Evolutionary conservation across 2,113 vertebrate genomes (phyloP), one percentile per base, ranked within the genome.

Genomic region (Artemisiospiza belli): DNA sequence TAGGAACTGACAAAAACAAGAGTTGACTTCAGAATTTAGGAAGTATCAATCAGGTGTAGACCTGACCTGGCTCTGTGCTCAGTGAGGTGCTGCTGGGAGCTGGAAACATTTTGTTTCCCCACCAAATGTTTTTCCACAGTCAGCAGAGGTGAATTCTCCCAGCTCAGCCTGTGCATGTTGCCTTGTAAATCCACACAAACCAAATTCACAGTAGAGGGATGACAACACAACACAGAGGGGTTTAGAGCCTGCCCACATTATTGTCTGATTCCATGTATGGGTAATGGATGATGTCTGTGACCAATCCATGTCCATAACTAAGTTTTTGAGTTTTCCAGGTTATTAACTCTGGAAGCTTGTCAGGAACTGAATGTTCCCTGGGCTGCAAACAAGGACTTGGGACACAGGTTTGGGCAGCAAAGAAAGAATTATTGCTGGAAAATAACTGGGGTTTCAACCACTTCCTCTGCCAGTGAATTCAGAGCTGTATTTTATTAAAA

Each of bases 21-120:
- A 54, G 13, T 39, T 63, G 68, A 39, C 51, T 46, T 58, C 51
- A 62, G 79, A 27, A 12, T 58, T 90, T 77, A 46, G 67, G 68
- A 17, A 77, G 33, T 11, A 11, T 93, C 67, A 35, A 3, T 58
- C 90, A 85, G 51, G 2, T 17, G 70, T 37, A 28, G 31, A 31
- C 63, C 54, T 63, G 39, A 25, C 51, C 37, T 39, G 62, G 41
- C 51, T 58, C 12, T 35, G n/a, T 3, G 0, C 49, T 76, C 4
- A 0, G 23, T 0, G 0, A 55, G 66, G 41, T 25, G 4, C 55
- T 68, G 31, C 67, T 37, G 54, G 11, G 14, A 64, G 44, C 49
- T 18, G 14, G 22, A 57, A 88, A 31, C 9, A 8, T 57, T 73
- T 47, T 1, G 0, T 59, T 87, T 62, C 46, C 17, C 10, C 47